Conservation (phyloP, 1,140 invertebrate species). For the Lerema accius region DNA sequence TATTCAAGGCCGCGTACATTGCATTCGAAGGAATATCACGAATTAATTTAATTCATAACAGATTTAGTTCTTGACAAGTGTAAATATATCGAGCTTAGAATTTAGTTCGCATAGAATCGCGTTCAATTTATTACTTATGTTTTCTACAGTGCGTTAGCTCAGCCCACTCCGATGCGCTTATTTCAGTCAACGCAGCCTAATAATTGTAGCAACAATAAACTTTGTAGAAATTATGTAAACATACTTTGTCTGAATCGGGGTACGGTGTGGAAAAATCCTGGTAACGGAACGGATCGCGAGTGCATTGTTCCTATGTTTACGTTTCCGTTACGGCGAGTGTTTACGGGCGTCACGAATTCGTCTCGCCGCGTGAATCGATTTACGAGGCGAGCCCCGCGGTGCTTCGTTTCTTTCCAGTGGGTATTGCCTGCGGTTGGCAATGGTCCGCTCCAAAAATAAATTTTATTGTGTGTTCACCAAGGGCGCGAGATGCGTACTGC, state of each 20-base stretch:
- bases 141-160: neutral
- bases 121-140: conserved; percentile 9
- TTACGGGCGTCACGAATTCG: conserved; percentile 43
- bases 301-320: conserved; percentile 26
- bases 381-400: conserved; percentile 43
- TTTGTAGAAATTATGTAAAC: conserved; percentile 16
- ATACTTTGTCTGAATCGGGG: conserved; percentile 14
- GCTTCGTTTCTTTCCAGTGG: conserved; percentile 62
- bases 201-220: conserved; percentile 27
- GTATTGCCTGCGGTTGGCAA: conserved; percentile 71
- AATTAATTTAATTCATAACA: conserved; percentile 13
- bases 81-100: conserved; percentile 5
- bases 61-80: neutral
- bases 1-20: conserved; percentile 5
- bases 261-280: conserved; percentile 26
- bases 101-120: conserved; percentile 2
- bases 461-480: conserved; percentile 76
- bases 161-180: conserved; percentile 5
- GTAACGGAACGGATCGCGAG: neutral
- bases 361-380: conserved; percentile 47
- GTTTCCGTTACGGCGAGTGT: conserved; percentile 33
- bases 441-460: conserved; percentile 74
- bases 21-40: too few species aligned
- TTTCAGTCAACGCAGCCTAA: conserved; percentile 21
- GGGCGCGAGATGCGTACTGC: conserved; percentile 66